phyloP scores from a whole-genome alignment of 2,113 vertebrate species.

The Butorides virescens region DNA sequence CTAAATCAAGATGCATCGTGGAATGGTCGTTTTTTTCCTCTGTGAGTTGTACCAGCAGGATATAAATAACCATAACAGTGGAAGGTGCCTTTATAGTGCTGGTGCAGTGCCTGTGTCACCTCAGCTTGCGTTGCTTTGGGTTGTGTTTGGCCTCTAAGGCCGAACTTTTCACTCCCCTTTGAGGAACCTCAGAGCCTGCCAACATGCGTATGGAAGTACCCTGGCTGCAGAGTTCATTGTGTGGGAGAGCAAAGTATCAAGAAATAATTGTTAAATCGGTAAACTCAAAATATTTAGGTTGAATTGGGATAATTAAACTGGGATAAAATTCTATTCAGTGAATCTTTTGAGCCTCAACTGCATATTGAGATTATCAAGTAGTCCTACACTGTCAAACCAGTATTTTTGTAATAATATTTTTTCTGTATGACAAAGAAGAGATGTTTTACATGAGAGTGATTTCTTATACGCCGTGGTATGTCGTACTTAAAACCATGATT shows the following conservation, averaged over 20 bases:
- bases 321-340: neutral
- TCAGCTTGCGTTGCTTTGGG: neutral
- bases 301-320: neutral
- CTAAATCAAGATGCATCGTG: neutral
- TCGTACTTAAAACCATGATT: neutral
- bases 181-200: too few relatives aligned
- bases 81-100: neutral
- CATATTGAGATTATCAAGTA: neutral
- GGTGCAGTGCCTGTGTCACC: neutral
- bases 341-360: neutral
- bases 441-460: neutral
- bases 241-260: neutral
- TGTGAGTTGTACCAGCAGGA: neutral
- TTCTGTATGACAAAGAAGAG: neutral
- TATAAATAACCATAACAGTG: neutral
- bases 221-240: neutral
- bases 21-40: neutral
- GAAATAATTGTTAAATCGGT: neutral
- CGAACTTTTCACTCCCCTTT: too few relatives aligned
- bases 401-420: neutral
- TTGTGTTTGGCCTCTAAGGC: neutral
- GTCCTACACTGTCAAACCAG: neutral
- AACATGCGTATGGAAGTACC: fast-evolving
- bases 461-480: neutral
- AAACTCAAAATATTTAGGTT: neutral